Percentiles rank a stretch among this genome's conserved stretches.
Conservation (phyloP, 2,797 vertebrate species). For the Enteromius treurensis region DNA sequence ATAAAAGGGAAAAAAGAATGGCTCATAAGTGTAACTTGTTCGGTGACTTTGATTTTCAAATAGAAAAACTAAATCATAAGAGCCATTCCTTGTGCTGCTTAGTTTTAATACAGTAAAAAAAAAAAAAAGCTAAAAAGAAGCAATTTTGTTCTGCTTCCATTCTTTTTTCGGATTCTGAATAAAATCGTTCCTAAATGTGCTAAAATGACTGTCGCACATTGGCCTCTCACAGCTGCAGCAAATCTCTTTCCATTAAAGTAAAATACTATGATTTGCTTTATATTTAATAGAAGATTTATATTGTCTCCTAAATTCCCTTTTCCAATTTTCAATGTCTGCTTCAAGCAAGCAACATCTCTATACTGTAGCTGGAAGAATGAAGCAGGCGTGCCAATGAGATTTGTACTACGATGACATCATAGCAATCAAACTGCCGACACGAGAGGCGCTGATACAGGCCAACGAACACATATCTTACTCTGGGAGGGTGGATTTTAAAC, state of each 20-base stretch:
- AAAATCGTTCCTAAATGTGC: background rate
- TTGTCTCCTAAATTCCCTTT: background rate
- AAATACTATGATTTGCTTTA: background rate
- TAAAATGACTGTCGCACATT: background rate
- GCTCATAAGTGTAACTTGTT: background rate
- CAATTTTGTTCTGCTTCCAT: background rate
- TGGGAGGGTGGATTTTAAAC: background rate
- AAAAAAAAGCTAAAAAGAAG: background rate
- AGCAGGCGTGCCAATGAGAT: slow-evolving; percentile 32
- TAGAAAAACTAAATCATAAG: background rate
- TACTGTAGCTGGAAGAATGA: background rate
- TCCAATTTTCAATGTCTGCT: background rate
- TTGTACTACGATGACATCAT: slow-evolving; percentile 48
- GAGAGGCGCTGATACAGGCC: slow-evolving; percentile 20
- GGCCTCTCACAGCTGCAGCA: background rate
- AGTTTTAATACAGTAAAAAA: background rate
- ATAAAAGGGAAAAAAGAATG: background rate
- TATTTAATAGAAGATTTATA: background rate
- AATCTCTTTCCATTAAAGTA: background rate
- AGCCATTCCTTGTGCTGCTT: background rate
- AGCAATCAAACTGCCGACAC: slow-evolving; percentile 52
- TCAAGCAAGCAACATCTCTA: background rate
- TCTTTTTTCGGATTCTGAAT: background rate
- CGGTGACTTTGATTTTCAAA: background rate
- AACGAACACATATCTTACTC: slow-evolving; percentile 34